Evolutionary conservation across 2,888 invertebrate species (phyloP), one percentile per base, ranked within the genome.

Genomic region (Mythimna pallens): DNA sequence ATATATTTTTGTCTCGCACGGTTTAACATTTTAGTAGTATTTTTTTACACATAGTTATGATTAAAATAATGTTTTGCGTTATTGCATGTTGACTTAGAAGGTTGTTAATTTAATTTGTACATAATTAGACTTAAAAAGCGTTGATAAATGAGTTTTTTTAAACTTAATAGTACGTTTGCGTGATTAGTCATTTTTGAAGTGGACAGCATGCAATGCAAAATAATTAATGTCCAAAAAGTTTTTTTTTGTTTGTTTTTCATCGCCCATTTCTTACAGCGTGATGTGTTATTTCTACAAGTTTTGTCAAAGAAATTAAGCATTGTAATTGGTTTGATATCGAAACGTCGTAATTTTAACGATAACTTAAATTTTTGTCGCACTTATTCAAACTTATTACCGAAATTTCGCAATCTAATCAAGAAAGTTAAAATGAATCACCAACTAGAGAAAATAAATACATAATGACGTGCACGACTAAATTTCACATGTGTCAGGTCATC

Each of bases 121-220:
- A 61, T 74, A 75, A 80, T 82, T 73, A 72, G 52, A 77, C 74
- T 78, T 78, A 59, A 73, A 83, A 78, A 82, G 73, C 71, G 61
- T 81, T 82, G 65, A 63, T 68, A 77, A 81, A 81, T 74, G 14
- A 76, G 30, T 74, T 80, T 79, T 78, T 79, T 74, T 63, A 6
- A 50, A 68, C 59, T 65, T 82, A 84, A 85, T 82, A 76, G 68
- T 85, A 50, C 80, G 72, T 83, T 89, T 76, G 74, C 82, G 81
- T 87, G 87, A 84, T 82, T 82, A 77, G 71, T 80, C 50, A 64
- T 78, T 57, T 80, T 70, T 59, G 76, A 73, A 70, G 50, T 83
- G 73, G 80, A 86, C 77, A 85, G 84, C 85, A 85, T 88, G 86
- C 75, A 82, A 81, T 84, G 73, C 72, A 75, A 76, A 40, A 74